Evolutionary conservation across 2,113 vertebrate species (phyloP).

Genomic region (Pterocles burchelli): DNA sequence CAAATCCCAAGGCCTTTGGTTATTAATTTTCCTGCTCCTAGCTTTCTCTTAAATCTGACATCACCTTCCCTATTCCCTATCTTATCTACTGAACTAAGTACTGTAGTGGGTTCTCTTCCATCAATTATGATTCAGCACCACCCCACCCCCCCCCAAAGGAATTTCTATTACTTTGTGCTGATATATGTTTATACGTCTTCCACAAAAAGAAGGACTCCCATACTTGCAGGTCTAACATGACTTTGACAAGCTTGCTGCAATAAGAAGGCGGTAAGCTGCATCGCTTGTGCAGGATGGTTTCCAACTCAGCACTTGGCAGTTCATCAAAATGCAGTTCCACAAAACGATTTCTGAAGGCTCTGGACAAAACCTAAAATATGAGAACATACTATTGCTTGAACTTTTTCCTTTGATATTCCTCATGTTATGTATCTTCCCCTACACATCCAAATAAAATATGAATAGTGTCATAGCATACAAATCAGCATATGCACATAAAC

Average conservation of each 20-base stretch:
- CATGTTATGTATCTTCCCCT: not conserved
- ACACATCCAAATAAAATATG: not conserved
- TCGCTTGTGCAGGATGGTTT: slow-evolving; percentile 91
- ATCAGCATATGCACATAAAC: not conserved
- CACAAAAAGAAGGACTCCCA: not conserved
- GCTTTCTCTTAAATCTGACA: not conserved
- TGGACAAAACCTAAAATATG: slow-evolving; percentile 85
- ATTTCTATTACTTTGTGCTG: not conserved
- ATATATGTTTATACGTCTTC: not conserved
- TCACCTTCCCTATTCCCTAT: not conserved
- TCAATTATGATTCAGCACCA: not conserved
- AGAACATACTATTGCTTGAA: not conserved
- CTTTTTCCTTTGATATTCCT: not conserved
- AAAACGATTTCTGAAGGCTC: slow-evolving; percentile 97
- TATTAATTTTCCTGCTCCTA: not conserved
- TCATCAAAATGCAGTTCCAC: slow-evolving; percentile 98
- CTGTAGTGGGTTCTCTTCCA: not conserved
- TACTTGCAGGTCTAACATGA: slow-evolving; percentile 97
- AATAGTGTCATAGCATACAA: not conserved
- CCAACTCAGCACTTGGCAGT: slow-evolving; percentile 89
- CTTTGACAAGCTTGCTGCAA: slow-evolving; percentile 90
- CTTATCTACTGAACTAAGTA: not conserved
- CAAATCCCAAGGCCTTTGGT: not conserved
- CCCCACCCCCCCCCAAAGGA: rapidly evolving
- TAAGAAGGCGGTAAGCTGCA: slow-evolving; percentile 94